A percentile compares a stretch with the other conserved stretches of the same genome.
phyloP scores from a whole-genome alignment of 1,140 invertebrate species.

The Diprion similis region DNA sequence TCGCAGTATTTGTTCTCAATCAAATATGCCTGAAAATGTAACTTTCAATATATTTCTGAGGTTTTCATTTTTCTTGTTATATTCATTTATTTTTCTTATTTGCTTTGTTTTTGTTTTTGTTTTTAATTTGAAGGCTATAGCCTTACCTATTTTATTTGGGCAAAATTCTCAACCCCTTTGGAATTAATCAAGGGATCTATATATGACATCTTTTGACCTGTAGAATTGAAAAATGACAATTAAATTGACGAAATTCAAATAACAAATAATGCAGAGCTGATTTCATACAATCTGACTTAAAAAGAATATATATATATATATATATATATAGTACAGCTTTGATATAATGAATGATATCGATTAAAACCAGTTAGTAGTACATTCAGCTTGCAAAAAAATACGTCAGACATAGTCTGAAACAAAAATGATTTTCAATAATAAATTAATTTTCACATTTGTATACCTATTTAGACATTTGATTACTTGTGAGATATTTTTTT shows the following conservation, averaged over 20 bases:
- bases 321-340: neutral
- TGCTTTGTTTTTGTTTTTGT: neutral
- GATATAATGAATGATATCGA: no score
- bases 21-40: neutral
- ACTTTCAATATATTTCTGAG: neutral
- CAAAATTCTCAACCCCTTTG: constrained; percentile 7
- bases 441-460: no score
- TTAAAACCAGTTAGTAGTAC: no score
- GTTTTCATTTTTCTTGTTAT: no score
- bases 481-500: no score
- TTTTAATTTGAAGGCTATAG: constrained; percentile 6
- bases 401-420: no score
- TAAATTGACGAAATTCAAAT: constrained; percentile 8
- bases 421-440: no score
- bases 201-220: constrained; percentile 7
- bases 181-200: constrained; percentile 7
- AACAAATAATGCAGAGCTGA: neutral
- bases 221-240: constrained; percentile 8
- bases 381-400: no score
- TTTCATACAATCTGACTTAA: neutral
- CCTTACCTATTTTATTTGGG: constrained; percentile 5
- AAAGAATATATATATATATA: neutral
- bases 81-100: neutral
- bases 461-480: no score
- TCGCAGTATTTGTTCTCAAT: neutral